These are phyloP conservation scores for Cyclargus thomasi DNA, from an alignment of 1,140 invertebrate species.

Conservation along the genomic window DNA sequence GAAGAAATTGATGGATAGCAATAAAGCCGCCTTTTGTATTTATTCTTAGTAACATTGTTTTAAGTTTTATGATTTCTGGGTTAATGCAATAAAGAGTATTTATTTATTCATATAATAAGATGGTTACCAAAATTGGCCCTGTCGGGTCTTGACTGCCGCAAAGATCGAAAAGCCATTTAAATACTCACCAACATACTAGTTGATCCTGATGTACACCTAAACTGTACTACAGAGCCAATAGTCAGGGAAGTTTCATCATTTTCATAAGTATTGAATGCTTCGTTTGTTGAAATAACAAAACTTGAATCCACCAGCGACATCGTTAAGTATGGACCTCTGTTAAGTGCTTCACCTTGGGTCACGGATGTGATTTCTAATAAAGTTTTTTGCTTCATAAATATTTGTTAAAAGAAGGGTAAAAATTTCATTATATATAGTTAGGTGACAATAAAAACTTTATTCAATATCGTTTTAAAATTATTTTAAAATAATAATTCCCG, in stretches of 20 bases:
- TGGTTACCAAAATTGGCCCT: no score
- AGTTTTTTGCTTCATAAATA: neutral
- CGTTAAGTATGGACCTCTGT: constrained; percentile 40
- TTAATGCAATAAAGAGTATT: no score
- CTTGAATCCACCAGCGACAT: constrained; percentile 29
- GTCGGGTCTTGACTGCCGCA: no score
- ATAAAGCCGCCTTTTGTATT: no score
- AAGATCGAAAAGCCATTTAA: neutral
- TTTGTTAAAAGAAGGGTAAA: neutral
- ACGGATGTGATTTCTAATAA: constrained; percentile 35
- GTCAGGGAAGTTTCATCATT: constrained; percentile 40
- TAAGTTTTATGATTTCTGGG: no score
- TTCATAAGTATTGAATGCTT: constrained; percentile 42
- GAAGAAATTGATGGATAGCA: no score
- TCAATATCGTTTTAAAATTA: no score
- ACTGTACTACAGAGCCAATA: constrained; percentile 38
- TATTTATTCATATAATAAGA: no score
- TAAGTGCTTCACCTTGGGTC: constrained; percentile 34
- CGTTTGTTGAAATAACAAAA: constrained; percentile 39
- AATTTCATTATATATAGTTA: no score
- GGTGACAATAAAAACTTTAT: no score
- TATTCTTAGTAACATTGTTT: no score
- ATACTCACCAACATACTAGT: constrained; percentile 36
- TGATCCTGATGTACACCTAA: constrained; percentile 37
- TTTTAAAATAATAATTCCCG: no score